A percentile compares a stretch with the other conserved stretches of the same genome.
Conservation (phyloP, 2,888 invertebrate genomes). For the Mythimna pallens region DNA sequence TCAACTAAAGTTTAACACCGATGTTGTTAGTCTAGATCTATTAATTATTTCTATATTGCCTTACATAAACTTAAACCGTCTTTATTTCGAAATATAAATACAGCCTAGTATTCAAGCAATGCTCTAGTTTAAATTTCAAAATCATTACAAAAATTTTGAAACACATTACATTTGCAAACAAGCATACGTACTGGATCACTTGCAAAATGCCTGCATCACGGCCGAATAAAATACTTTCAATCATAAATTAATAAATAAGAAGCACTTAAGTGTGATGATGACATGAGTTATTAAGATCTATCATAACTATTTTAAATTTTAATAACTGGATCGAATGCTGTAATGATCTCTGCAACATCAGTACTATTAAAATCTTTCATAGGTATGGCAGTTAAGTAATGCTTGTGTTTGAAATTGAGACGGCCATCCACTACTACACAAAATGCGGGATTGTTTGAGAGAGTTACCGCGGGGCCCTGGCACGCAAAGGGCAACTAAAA, state of each 20-base stretch:
- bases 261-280: constrained; percentile 29
- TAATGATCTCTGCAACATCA: neutral
- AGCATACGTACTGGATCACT: constrained; percentile 31
- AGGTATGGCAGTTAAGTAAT: neutral
- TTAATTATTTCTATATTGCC: constrained; percentile 39
- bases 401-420: neutral
- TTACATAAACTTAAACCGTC: constrained; percentile 22
- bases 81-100: constrained; percentile 43
- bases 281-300: constrained; percentile 3
- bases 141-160: constrained; percentile 52
- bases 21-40: constrained; percentile 18
- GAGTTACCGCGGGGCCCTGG: no score
- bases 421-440: no score
- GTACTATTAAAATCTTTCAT: neutral
- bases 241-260: constrained; percentile 15
- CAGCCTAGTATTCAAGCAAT: constrained; percentile 30
- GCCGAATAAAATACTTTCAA: constrained; percentile 21
- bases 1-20: constrained; percentile 6
- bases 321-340: constrained; percentile 2
- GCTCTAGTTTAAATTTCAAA: constrained; percentile 49
- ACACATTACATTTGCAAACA: constrained; percentile 35
- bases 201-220: constrained; percentile 21
- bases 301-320: neutral
- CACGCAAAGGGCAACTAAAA: no score
- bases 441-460: no score